These are phyloP conservation scores for Corapipo altera DNA, from an alignment of 2,113 vertebrate genomes.

Conservation along the genomic window DNA sequence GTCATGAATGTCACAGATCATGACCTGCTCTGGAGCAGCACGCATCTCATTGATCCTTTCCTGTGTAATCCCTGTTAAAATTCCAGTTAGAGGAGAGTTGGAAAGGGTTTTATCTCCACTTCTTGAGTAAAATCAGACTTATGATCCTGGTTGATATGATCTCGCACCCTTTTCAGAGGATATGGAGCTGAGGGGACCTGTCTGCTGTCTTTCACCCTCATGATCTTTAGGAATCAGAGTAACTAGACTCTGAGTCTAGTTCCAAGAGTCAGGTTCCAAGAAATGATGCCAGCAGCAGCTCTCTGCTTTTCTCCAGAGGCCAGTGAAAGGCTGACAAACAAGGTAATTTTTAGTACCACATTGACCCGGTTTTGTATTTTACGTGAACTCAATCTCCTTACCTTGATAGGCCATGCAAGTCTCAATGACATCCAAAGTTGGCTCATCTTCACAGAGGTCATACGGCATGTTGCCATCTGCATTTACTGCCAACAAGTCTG, in stretches of 20 bases:
- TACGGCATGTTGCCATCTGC: slow-evolving; percentile 98
- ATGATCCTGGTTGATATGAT: neutral
- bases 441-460: slow-evolving; percentile 96
- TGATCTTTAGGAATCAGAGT: neutral
- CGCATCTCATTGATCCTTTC: slow-evolving; percentile 96
- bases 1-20: slow-evolving; percentile 90
- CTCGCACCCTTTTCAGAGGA: neutral
- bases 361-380: neutral
- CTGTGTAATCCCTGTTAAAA: slow-evolving; percentile 89
- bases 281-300: neutral
- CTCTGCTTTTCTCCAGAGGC: neutral
- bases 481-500: slow-evolving; percentile 92
- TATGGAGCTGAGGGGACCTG: neutral
- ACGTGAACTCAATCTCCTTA: slow-evolving; percentile 54
- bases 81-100: neutral
- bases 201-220: neutral
- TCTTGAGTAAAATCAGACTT: neutral
- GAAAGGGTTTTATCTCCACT: neutral
- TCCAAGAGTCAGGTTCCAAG: neutral
- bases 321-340: neutral
- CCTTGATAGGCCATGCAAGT: slow-evolving; percentile 96
- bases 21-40: slow-evolving; percentile 87
- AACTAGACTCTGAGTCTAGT: neutral
- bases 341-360: slow-evolving; percentile 10
- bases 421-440: slow-evolving; percentile 96